These are phyloP conservation scores for Gallinago nigripennis DNA, from an alignment of 2,797 vertebrate species.

Conservation along the genomic window DNA sequence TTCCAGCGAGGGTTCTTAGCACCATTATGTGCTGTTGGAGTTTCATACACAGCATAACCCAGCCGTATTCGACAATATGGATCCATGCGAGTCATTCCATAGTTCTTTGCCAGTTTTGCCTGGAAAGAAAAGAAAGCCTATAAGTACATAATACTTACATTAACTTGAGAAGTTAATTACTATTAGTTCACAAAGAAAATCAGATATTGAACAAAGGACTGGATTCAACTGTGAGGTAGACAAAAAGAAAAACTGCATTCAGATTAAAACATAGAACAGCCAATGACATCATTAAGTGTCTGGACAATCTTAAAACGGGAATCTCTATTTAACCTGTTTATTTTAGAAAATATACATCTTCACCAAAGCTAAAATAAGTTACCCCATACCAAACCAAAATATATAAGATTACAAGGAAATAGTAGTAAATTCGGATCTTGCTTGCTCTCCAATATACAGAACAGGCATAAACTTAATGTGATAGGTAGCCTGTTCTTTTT, in stretches of 20 bases:
- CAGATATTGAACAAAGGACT: not conserved
- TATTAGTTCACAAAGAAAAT: not conserved
- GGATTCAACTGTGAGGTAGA: not conserved
- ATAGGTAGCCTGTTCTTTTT: not conserved
- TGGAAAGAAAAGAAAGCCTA: slow-evolving; percentile 40
- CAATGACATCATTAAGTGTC: not conserved
- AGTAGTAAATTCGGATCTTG: not conserved
- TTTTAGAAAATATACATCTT: not conserved
- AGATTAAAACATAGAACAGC: not conserved
- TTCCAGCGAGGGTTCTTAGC: slow-evolving; percentile 98
- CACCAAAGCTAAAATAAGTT: not conserved
- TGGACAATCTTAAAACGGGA: not conserved
- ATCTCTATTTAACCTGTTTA: not conserved
- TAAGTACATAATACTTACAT: not conserved
- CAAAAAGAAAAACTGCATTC: not conserved
- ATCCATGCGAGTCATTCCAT: slow-evolving; percentile 98
- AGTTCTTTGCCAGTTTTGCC: slow-evolving; percentile 98
- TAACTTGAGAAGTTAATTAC: not conserved
- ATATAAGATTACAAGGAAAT: not conserved
- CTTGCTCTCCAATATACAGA: not conserved
- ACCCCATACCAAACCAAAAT: not conserved
- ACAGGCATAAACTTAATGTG: not conserved
- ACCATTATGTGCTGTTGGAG: slow-evolving; percentile 94
- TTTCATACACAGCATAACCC: slow-evolving; percentile 95
- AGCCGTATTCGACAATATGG: slow-evolving; percentile 93